A percentile compares a stretch with the other conserved stretches of the same genome.
Evolutionary conservation across 2,888 invertebrate genomes (phyloP).

Genomic region (Antheraea assamensis): DNA sequence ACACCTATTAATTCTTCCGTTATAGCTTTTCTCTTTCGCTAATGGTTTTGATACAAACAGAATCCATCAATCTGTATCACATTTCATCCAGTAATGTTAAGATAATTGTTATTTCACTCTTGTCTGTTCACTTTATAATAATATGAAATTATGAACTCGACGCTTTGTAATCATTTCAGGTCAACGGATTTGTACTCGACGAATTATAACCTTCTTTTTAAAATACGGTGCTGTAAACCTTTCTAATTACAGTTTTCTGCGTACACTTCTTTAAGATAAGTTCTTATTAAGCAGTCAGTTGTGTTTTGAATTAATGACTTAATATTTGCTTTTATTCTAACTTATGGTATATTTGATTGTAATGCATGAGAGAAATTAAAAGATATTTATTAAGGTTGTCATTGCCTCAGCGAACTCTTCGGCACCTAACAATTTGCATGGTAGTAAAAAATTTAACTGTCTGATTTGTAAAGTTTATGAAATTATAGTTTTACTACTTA

Average conservation of each 20-base stretch:
- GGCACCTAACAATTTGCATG: too few relatives aligned
- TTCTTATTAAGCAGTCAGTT: conserved; percentile 16
- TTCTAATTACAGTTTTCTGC: conserved; percentile 14
- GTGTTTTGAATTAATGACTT: conserved; percentile 12
- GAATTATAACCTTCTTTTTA: conserved; percentile 12
- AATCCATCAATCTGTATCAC: conserved; percentile 1
- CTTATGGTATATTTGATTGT: background rate
- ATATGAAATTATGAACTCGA: conserved; percentile 14
- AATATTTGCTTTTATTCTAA: conserved; percentile 13
- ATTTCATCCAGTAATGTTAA: conserved; percentile 7
- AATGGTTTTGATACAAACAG: background rate
- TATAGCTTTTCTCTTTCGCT: background rate
- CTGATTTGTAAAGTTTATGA: too few relatives aligned
- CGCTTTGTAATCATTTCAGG: conserved; percentile 11
- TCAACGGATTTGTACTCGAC: conserved; percentile 11
- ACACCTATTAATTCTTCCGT: background rate
- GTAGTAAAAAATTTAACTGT: too few relatives aligned
- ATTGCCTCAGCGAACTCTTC: background rate
- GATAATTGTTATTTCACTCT: conserved; percentile 11
- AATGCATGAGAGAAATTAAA: background rate
- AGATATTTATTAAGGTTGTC: background rate
- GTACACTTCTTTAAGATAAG: conserved; percentile 11
- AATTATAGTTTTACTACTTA: too few relatives aligned
- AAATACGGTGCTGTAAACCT: conserved; percentile 12
- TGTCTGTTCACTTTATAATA: conserved; percentile 13